Base-by-base conservation (phyloP, 2,113 vertebrate species). In the Trematocara stigmaticum region DNA sequence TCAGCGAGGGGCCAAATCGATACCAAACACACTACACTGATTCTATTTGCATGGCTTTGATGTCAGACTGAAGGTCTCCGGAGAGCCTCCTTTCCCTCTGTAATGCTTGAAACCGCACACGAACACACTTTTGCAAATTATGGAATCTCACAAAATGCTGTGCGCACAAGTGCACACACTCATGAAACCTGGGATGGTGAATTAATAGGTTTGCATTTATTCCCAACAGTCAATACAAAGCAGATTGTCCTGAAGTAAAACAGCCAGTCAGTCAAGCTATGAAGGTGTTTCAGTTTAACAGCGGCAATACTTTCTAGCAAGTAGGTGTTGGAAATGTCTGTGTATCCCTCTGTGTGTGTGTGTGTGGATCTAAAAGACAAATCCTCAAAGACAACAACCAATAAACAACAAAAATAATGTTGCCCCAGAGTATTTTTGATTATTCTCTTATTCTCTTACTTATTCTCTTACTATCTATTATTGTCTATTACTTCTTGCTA, bases 11-110 rank as follows among this genome's bases (percentile, higher is more conserved):
- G 53, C 55, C 55, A 91, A 94, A 95, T 94, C 91, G 76, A 94
- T 93, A 95, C 51, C 82, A 91, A 92, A 87, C 88, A 83, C 89
- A 86, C 53, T 82, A 40, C 81, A 81, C 79, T 53, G 16, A 78
- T 92, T 92, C 81, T 84, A 84, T 93, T 93, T 95, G 92, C 94
- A 93, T 95, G 88, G 82, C 93, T 94, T 95, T 94, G 91, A 95
- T 94, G 90, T 91, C 82, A 55, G 61, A 79, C 69, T 11, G 66
- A 86, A 57, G 53, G 84, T 87, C 91, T 93, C 92, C 8, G 31
- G 87, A 91, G 88, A 81, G 76, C n/a, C 87, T 84, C 78, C 34
- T 78, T 92, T 83, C 61, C 34, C 76, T 86, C 78, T 81, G 79
- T 74, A 91, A 83, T 49, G 88, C 84, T 87, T 69, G 69, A 87